These are phyloP conservation scores for Drosophila sucinea DNA, from an alignment of 1,140 invertebrate species.

Conservation along the genomic window DNA sequence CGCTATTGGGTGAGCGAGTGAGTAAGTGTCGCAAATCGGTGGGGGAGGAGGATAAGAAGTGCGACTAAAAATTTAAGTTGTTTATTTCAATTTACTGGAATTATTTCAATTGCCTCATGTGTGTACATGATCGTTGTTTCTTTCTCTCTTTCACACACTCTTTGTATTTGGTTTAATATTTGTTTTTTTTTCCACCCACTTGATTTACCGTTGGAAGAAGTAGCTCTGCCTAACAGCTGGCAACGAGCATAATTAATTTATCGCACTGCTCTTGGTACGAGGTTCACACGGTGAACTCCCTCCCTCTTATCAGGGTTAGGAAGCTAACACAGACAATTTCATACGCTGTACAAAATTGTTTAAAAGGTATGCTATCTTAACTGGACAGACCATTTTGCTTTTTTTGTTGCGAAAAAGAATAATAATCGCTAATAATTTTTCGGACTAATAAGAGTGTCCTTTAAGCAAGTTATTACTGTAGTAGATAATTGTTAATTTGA, in stretches of 20 bases:
- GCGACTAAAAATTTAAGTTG: constrained; percentile 34
- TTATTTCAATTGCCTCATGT: constrained; percentile 20
- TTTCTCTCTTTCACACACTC: too few relatives aligned
- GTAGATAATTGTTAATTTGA: background rate
- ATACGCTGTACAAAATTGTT: background rate
- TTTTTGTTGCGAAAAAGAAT: too few relatives aligned
- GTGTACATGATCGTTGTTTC: too few relatives aligned
- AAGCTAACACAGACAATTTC: background rate
- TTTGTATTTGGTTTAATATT: background rate
- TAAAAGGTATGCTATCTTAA: too few relatives aligned
- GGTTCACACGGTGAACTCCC: background rate
- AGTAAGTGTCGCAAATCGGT: background rate
- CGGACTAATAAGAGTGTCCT: too few relatives aligned
- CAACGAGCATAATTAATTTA: constrained; percentile 6
- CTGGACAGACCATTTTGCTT: too few relatives aligned
- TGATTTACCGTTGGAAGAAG: constrained; percentile 5
- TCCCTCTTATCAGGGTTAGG: too few relatives aligned
- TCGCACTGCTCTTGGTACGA: background rate
- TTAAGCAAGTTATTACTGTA: too few relatives aligned
- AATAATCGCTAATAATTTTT: too few relatives aligned
- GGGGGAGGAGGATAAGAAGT: constrained; percentile 13
- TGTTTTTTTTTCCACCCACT: background rate
- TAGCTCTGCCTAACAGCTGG: background rate
- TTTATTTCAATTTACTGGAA: constrained; percentile 46
- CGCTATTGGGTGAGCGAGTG: constrained; percentile 3